phyloP scores from a whole-genome alignment of 2,113 vertebrate genomes.

The Ailuropoda melanoleuca region DNA sequence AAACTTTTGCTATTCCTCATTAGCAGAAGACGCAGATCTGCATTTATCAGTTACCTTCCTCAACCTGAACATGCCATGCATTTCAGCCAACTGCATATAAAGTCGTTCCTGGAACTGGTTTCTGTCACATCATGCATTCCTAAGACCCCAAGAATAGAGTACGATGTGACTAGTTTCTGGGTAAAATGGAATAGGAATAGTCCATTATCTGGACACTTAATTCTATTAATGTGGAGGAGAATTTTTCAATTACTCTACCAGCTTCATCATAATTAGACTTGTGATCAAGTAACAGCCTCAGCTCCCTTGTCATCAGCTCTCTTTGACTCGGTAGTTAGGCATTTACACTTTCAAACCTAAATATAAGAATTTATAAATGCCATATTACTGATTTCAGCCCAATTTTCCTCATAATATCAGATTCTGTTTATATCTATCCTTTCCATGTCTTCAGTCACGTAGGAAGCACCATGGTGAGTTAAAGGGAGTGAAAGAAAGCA shows the following conservation, averaged over 20 bases:
- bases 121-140: neutral
- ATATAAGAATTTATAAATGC: neutral
- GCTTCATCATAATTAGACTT: neutral
- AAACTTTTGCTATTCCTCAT: neutral
- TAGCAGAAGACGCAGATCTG: neutral
- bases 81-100: neutral
- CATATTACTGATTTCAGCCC: neutral
- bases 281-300: neutral
- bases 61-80: neutral
- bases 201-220: neutral
- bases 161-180: neutral
- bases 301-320: neutral
- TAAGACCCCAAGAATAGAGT: neutral
- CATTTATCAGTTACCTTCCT: neutral
- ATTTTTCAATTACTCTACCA: neutral
- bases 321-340: neutral
- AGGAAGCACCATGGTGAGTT: neutral
- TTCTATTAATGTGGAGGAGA: neutral
- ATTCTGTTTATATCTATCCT: neutral
- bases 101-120: neutral
- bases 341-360: neutral
- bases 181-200: neutral
- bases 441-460: neutral
- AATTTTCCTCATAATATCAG: constrained; percentile 17
- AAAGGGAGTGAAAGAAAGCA: neutral